A percentile compares a stretch with the other conserved stretches of the same genome.
phyloP scores from a whole-genome alignment of 2,888 invertebrate species.

The Scaptomyza flava region DNA sequence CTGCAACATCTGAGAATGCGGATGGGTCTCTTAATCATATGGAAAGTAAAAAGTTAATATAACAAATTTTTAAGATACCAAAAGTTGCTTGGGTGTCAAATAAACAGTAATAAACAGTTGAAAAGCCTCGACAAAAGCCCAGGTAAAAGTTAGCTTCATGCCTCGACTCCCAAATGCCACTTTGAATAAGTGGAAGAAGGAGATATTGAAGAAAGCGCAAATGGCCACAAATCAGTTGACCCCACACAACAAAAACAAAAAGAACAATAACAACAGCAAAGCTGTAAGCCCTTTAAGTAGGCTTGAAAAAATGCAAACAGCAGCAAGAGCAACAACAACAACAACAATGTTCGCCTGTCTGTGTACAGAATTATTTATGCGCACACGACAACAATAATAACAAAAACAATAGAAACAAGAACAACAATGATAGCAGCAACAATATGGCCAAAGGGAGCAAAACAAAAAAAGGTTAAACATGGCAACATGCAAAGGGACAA shows the following conservation, averaged over 20 bases:
- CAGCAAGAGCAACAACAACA: slow-evolving; percentile 28
- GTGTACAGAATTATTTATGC: slow-evolving; percentile 67
- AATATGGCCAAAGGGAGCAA: slow-evolving; percentile 58
- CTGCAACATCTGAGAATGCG: slow-evolving; percentile 23
- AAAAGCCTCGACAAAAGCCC: not conserved
- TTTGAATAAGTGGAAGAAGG: slow-evolving; percentile 1
- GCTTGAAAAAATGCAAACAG: slow-evolving; percentile 32
- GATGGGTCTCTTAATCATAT: slow-evolving; percentile 40
- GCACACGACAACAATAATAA: slow-evolving; percentile 46
- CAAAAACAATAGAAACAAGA: slow-evolving; percentile 36
- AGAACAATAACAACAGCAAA: slow-evolving; percentile 7
- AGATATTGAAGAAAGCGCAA: slow-evolving; percentile 20
- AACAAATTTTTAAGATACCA: slow-evolving; percentile 7
- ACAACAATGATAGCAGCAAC: slow-evolving; percentile 48
- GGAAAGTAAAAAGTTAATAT: slow-evolving; percentile 13
- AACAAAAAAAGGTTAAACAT: slow-evolving; percentile 66
- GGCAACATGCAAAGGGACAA: slow-evolving; percentile 54
- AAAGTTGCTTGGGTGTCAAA: not conserved
- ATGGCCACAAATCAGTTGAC: slow-evolving; percentile 46
- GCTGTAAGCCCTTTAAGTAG: slow-evolving; percentile 30
- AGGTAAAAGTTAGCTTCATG: not conserved
- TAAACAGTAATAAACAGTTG: slow-evolving; percentile 7
- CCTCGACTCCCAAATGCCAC: not conserved
- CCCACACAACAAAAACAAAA: slow-evolving; percentile 26
- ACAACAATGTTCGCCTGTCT: slow-evolving; percentile 35